phyloP scores from a whole-genome alignment of 2,797 vertebrate species.

The Epinephelus coioides region DNA sequence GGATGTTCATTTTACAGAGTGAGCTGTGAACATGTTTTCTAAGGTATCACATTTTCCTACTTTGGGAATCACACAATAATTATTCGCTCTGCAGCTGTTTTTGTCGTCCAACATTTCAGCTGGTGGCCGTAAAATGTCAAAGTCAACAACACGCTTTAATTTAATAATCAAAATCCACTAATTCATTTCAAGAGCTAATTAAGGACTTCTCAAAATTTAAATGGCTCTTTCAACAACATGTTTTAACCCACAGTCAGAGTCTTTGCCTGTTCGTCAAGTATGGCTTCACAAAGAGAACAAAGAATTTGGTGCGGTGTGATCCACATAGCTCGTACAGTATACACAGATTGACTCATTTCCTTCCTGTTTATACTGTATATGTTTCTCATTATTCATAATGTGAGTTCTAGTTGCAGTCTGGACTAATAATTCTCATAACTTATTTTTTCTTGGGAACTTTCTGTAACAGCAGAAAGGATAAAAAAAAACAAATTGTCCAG shows the following conservation, averaged over 20 bases:
- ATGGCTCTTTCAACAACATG: background rate
- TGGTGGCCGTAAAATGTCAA: background rate
- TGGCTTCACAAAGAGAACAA: too few species aligned
- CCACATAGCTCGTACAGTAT: background rate
- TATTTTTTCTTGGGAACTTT: too few species aligned
- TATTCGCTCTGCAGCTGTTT: background rate
- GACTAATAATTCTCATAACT: too few species aligned
- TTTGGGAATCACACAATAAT: background rate
- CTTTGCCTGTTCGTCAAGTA: too few species aligned
- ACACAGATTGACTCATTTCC: background rate
- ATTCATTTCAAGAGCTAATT: background rate
- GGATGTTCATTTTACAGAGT: constrained; percentile 10
- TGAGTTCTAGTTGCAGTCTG: too few species aligned
- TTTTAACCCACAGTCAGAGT: too few species aligned
- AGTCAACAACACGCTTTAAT: background rate
- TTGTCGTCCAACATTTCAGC: background rate
- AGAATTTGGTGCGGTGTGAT: too few species aligned
- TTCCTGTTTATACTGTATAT: background rate
- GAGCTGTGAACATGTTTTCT: constrained; percentile 1
- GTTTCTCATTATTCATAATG: too few species aligned
- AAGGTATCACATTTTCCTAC: background rate
- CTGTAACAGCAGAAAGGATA: too few species aligned
- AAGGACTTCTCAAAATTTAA: background rate
- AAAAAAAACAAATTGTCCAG: too few species aligned
- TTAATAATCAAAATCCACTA: background rate